Evolutionary conservation across 2,113 vertebrate genomes (phyloP).

Genomic region (Zosterops lateralis): DNA sequence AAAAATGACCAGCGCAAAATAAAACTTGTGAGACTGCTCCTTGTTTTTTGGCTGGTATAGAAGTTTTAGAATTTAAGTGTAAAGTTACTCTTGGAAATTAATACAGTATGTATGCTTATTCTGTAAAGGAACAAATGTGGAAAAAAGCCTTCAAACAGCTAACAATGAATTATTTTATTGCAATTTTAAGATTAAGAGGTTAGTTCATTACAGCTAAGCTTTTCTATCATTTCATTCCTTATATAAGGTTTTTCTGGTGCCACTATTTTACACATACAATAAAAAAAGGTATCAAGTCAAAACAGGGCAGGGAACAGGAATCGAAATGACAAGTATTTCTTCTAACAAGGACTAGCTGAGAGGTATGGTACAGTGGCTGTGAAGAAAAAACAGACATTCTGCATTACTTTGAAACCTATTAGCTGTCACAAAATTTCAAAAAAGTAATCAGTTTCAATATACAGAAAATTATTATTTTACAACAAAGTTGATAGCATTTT

Average conservation of each 20-base stretch:
- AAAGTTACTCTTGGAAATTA: not conserved
- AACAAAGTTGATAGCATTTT: constrained; percentile 19
- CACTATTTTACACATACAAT: constrained; percentile 27
- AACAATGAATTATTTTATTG: not conserved
- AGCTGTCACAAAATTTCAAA: constrained; percentile 19
- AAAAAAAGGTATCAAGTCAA: not conserved
- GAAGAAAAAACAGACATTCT: not conserved
- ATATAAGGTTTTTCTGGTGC: not conserved
- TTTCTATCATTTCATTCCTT: not conserved
- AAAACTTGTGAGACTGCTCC: not conserved
- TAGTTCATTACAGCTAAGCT: constrained; percentile 10
- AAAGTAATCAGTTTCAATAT: not conserved
- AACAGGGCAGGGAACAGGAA: not conserved
- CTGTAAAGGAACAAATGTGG: not conserved
- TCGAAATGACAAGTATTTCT: not conserved
- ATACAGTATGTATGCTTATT: not conserved
- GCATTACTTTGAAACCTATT: not conserved
- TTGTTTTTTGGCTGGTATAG: not conserved
- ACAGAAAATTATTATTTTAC: constrained; percentile 38
- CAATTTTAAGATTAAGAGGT: constrained; percentile 17
- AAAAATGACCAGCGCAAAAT: not conserved
- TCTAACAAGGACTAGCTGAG: constrained; percentile 9
- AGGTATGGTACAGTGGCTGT: not conserved
- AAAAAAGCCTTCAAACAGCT: not conserved
- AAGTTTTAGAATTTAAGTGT: not conserved